Evolutionary conservation across 2,113 vertebrate species (phyloP).

Genomic region (Archilochus colubris): DNA sequence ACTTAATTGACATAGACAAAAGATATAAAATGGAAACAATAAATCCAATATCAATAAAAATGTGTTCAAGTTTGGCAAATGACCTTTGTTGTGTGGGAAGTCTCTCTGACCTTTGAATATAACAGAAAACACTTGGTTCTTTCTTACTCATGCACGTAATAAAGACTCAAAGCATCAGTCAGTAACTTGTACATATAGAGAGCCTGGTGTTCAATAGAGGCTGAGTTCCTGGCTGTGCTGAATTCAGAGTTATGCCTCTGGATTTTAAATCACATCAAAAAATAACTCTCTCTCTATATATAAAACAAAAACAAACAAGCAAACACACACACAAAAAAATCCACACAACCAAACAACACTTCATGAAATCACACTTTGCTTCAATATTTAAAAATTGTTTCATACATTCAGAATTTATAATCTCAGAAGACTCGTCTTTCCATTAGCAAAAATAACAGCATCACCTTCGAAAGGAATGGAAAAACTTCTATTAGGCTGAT

Average conservation of each 20-base stretch:
- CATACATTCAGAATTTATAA: not conserved
- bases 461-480: not conserved
- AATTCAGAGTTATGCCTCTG: not conserved
- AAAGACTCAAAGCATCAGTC: not conserved
- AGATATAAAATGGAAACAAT: not conserved
- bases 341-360: not conserved
- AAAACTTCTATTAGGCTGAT: not conserved
- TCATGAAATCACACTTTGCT: not conserved
- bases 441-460: not conserved
- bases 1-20: not conserved
- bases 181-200: not conserved
- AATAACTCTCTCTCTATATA: not conserved
- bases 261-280: not conserved
- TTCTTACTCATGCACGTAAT: not conserved
- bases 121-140: not conserved
- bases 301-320: too few relatives aligned
- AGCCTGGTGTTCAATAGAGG: not conserved
- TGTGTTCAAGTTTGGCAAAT: not conserved
- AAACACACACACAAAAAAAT: too few relatives aligned
- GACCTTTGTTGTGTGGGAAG: not conserved
- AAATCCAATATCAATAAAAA: not conserved
- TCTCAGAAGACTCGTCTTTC: not conserved
- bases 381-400: not conserved
- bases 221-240: not conserved
- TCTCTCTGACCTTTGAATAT: not conserved